Evolutionary conservation across 2,797 vertebrate species (phyloP).

Genomic region (Melanotaenia parkinsoni): DNA sequence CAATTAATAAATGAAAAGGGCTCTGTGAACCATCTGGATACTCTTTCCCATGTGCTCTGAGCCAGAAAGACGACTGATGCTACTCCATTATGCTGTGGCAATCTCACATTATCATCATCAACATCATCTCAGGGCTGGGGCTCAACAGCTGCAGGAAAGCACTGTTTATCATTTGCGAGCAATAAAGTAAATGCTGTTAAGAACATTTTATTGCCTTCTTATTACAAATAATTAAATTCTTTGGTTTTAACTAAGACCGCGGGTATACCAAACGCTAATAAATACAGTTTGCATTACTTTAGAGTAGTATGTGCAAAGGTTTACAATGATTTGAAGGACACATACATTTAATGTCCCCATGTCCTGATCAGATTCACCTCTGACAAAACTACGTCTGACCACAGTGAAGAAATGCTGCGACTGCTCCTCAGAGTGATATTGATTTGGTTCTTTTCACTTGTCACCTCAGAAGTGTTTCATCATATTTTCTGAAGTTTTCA

Average conservation of each 20-base stretch:
- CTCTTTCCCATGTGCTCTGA: conserved; percentile 53
- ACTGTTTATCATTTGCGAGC: conserved; percentile 16
- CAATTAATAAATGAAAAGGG: conserved; percentile 66
- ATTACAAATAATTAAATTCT: neutral
- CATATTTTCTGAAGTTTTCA: conserved; percentile 38
- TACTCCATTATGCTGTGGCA: conserved; percentile 39
- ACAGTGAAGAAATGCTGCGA: conserved; percentile 26
- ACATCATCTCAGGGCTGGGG: conserved; percentile 24
- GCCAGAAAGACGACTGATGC: conserved; percentile 13
- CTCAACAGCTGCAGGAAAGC: conserved; percentile 27
- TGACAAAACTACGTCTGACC: conserved; percentile 12
- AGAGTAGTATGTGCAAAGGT: neutral
- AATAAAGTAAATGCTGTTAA: conserved; percentile 7
- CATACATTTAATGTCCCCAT: neutral
- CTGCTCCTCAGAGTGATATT: conserved; percentile 28
- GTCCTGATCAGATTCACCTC: neutral
- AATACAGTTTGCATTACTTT: neutral
- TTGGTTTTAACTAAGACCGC: too few species aligned
- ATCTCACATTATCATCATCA: conserved; percentile 44
- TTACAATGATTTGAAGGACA: neutral
- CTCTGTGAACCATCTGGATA: conserved; percentile 73
- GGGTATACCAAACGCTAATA: neutral
- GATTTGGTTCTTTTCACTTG: conserved; percentile 56
- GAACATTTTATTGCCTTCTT: neutral
- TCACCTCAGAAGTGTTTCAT: conserved; percentile 51